Evolutionary conservation across 2,797 vertebrate species (phyloP).

Genomic region (Crenichthys baileyi): DNA sequence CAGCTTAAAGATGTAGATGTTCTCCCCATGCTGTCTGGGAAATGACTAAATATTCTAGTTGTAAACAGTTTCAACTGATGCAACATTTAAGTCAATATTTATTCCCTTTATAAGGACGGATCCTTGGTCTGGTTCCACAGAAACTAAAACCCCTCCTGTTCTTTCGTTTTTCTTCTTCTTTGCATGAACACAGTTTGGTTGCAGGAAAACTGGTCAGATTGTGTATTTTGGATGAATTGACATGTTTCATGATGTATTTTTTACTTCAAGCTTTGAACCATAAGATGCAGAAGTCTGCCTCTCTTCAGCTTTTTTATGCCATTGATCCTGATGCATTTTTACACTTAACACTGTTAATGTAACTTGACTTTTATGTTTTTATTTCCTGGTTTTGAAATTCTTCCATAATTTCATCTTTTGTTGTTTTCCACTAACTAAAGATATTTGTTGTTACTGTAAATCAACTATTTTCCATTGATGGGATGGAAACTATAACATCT

Average conservation of each 20-base stretch:
- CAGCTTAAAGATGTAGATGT: too few species aligned
- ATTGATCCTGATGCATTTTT: neutral
- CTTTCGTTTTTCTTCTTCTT: too few species aligned
- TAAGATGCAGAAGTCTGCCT: too few species aligned
- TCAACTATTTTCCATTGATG: neutral
- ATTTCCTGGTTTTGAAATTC: neutral
- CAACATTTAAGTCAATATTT: neutral
- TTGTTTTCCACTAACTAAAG: neutral
- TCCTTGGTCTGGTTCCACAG: neutral
- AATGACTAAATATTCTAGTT: too few species aligned
- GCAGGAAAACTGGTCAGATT: neutral
- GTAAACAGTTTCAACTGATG: neutral
- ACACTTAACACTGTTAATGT: neutral
- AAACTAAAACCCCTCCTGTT: neutral
- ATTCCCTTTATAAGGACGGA: neutral
- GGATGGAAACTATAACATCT: neutral
- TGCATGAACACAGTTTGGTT: too few species aligned
- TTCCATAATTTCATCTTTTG: neutral
- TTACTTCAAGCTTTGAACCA: too few species aligned
- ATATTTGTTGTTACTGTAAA: neutral
- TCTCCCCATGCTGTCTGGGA: too few species aligned
- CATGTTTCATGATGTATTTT: too few species aligned
- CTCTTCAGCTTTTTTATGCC: too few species aligned
- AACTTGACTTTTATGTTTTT: neutral
- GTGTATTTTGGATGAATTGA: neutral